These are phyloP conservation scores for Eurystomus glaucurus DNA, from an alignment of 2,797 vertebrate genomes.

Conservation along the genomic window DNA sequence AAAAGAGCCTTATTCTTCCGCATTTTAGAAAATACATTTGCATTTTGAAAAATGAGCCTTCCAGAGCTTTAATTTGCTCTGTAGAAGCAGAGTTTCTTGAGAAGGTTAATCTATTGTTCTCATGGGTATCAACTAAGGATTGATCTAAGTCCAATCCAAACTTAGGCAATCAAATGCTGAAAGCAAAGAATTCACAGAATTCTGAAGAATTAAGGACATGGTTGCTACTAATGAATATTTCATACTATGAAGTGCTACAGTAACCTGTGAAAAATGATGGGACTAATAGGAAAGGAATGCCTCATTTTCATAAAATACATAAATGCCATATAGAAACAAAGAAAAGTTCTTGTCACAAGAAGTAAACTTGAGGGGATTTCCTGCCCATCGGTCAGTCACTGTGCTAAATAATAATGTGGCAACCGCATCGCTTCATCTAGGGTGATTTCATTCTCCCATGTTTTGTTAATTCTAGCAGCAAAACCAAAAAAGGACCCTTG, in stretches of 20 bases:
- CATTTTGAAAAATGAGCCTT: not conserved
- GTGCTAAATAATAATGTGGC: not conserved
- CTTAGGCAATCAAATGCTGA: conserved; percentile 19
- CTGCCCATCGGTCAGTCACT: not conserved
- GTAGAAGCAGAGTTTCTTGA: not conserved
- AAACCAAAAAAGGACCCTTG: not conserved
- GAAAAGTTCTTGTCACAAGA: not conserved
- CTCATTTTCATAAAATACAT: not conserved
- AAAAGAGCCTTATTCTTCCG: not conserved
- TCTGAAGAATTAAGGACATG: not conserved
- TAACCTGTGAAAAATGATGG: not conserved
- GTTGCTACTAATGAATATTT: not conserved
- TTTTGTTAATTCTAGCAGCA: not conserved
- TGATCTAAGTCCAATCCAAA: not conserved
- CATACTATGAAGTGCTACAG: not conserved
- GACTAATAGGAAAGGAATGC: not conserved
- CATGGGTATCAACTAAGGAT: not conserved
- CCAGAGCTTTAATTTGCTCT: not conserved
- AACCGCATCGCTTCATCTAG: not conserved
- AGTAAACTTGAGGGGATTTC: not conserved
- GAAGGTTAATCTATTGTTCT: not conserved
- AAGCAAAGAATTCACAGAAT: not conserved
- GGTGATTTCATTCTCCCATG: not conserved
- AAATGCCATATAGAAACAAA: not conserved
- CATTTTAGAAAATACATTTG: not conserved